Base-by-base conservation (phyloP, 2,113 vertebrate species). In the Pyxicephalus adspersus region DNA sequence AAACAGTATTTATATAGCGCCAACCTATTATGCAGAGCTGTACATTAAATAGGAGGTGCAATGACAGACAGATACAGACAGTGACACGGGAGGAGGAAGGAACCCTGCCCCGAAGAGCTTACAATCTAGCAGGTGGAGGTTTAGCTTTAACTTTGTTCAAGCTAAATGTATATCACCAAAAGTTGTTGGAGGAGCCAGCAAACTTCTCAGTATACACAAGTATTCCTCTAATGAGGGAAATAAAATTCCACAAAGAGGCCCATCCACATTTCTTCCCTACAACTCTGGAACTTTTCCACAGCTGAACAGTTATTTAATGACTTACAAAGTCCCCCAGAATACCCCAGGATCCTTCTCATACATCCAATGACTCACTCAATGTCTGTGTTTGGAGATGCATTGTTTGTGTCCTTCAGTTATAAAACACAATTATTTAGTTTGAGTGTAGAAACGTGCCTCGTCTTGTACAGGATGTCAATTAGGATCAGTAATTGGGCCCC, bases 401-500 rank as follows among this genome's bases (percentile, higher is more conserved):
- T n/a, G n/a, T 23, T 22, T 22, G 57, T 22, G 20, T 23, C n/a
- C 57, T 85, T 31, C 2, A 4, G 15, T 70, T 83, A 71, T 25
- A 83, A 83, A 71, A 76, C 20, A 16, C 52, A 87, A 74, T 60
- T 19, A 76, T 72, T 18, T 23, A 2, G 84, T 78, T 80, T 65
- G 60, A 80, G 73, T 66, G 19, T 63, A 1, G 22, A 72, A 85
- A 38, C 25, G 65, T 73, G 26, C 5, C 22, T n/a, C 38, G 83
- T 86, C 66, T 83, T 83, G 19, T 83, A 79, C 84, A 86, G 29
- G 29, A 50, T 74, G 31, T 29, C 72, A 80, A 84, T 86, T 73
- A 34, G 63, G n/a, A 76, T 83, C 50, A 77, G 74, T 89, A 88
- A 87, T 87, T 0, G 84, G 61, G 50, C 68, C 45, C 17, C 80